phyloP scores from a whole-genome alignment of 2,113 vertebrate genomes.

The Ramphastos sulfuratus region DNA sequence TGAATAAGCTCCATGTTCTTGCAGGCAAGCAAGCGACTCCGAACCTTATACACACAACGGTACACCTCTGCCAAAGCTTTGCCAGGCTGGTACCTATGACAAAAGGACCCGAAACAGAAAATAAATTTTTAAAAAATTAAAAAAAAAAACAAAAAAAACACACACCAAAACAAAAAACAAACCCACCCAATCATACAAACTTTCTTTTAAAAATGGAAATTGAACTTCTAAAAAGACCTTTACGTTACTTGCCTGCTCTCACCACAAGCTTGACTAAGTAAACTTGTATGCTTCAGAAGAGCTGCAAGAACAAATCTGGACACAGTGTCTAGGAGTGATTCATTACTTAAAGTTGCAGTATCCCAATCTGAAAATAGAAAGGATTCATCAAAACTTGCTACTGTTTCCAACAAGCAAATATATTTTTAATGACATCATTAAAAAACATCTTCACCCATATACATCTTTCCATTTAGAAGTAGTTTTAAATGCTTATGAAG shows the following conservation, averaged over 20 bases:
- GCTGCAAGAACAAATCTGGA: slow-evolving; percentile 94
- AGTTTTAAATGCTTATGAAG: neutral
- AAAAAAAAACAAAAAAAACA: neutral
- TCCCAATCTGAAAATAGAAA: slow-evolving; percentile 91
- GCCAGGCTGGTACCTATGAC: slow-evolving; percentile 90
- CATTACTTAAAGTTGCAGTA: slow-evolving; percentile 90
- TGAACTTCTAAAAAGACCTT: slow-evolving; percentile 2
- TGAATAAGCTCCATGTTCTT: slow-evolving; percentile 96
- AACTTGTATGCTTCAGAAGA: slow-evolving; percentile 92
- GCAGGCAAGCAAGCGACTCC: slow-evolving; percentile 93
- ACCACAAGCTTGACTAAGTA: slow-evolving; percentile 88
- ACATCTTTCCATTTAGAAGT: neutral
- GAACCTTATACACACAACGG: slow-evolving; percentile 93
- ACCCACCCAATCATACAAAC: neutral
- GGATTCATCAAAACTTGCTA: neutral
- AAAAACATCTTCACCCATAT: neutral
- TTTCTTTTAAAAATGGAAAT: neutral
- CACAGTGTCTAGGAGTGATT: slow-evolving; percentile 91
- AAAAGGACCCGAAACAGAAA: neutral
- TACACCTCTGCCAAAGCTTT: slow-evolving; percentile 93
- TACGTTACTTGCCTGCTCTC: slow-evolving; percentile 87
- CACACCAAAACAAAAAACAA: no score
- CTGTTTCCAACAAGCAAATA: neutral
- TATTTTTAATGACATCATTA: neutral
- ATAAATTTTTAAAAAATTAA: neutral